These are phyloP conservation scores for Nephrotoma guestfalica DNA, from an alignment of 2,888 invertebrate genomes.

Conservation along the genomic window DNA sequence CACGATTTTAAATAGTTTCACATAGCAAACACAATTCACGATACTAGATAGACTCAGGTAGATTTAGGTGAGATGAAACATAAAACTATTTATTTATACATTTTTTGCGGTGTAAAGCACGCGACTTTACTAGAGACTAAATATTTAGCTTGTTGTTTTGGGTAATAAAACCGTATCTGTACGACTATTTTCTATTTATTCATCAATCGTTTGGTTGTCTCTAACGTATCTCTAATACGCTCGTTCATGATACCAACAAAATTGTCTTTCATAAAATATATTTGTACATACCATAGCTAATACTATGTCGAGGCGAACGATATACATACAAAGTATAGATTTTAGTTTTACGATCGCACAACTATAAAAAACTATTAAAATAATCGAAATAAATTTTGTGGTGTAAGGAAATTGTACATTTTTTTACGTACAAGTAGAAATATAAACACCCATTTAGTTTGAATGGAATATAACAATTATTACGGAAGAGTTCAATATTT, in stretches of 20 bases:
- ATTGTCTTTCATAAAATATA: too few species aligned
- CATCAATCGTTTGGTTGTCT: too few species aligned
- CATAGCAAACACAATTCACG: neutral
- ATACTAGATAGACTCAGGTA: too few species aligned
- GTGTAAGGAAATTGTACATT: neutral
- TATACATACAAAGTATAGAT: neutral
- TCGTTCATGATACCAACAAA: too few species aligned
- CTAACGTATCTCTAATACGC: too few species aligned
- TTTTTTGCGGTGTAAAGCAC: neutral
- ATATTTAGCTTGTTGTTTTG: neutral
- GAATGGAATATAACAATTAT: neutral
- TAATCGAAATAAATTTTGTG: neutral
- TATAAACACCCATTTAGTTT: neutral
- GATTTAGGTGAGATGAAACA: neutral
- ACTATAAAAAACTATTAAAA: neutral
- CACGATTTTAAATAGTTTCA: neutral
- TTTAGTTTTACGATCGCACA: neutral
- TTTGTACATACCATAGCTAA: too few species aligned
- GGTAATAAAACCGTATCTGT: neutral
- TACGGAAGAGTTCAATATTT: too few species aligned
- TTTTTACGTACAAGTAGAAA: neutral
- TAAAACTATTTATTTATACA: neutral
- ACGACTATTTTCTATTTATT: neutral
- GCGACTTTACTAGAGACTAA: neutral
- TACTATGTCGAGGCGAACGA: neutral